Evolutionary conservation across 2,797 vertebrate species (phyloP), one percentile per base, ranked within the genome.

Genomic region (Echeneis naucrates): DNA sequence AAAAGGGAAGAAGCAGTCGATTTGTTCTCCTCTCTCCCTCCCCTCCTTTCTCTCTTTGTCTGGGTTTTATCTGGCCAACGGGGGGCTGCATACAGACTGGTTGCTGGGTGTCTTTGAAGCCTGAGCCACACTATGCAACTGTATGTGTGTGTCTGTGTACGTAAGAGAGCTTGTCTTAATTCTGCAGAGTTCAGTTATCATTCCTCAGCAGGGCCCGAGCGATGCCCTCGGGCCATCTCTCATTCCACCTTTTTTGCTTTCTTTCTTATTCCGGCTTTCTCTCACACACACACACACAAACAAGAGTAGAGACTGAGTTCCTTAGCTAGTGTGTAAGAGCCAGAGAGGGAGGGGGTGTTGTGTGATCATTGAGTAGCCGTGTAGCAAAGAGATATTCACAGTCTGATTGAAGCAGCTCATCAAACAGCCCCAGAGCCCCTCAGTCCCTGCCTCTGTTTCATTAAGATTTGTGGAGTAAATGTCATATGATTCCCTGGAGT

Each of bases 21-120:
- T 93, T 94, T 93, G 91, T 92, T 87, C 87, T 82, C 80, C 77
- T 76, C 72, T 62, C 82, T 78, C 72, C 64, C 86, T 86, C 88
- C 86, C 87, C 86, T 89, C 74, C 85, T 68, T 38, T 58, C 86
- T 75, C 79, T 88, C 90, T 93, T 93, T 93, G 91, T 93, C 90
- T 93, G 88, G 86, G 85, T 86, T 90, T 92, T 91, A 94, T 92
- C 88, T 88, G 86, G 87, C 83, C 85, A 84, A 85, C 82, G 82
- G 92, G 90, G 88, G 91, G 88, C 82, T 84, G 84, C 79, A 67
- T 84, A 86, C 79, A 87, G 82, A 74, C 90, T 84, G 80, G 86
- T 70, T 70, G 79, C 82, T 80, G 81, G 75, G 77, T 37, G 52
- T 87, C 90, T 93, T 92, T 93, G 91, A 92, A 91, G 90, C 86